phyloP scores from a whole-genome alignment of 2,113 vertebrate genomes.

The Pimephales promelas region DNA sequence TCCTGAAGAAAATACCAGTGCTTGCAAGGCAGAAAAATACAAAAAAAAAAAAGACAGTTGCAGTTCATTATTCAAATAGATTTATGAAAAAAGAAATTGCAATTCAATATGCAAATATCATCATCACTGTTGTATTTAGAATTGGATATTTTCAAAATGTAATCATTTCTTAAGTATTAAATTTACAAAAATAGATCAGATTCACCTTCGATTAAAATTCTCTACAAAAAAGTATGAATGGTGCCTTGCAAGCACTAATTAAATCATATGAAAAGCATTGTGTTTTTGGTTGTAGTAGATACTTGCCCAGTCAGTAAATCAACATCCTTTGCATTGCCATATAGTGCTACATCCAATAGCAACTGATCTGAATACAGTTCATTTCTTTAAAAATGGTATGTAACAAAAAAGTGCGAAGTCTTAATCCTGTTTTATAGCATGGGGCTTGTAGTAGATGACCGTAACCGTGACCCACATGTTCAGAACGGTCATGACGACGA shows the following conservation, averaged over 20 bases:
- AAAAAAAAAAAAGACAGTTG: not conserved
- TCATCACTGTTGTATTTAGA: not conserved
- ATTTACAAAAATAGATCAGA: not conserved
- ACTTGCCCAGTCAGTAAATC: not conserved
- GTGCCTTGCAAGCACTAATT: not conserved
- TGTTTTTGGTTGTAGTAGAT: not conserved
- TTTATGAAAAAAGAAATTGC: not conserved
- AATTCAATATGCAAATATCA: not conserved
- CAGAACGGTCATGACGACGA: slow-evolving; percentile 81
- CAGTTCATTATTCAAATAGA: not conserved
- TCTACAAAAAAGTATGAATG: not conserved
- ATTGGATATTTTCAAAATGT: not conserved
- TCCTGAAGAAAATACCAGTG: not conserved
- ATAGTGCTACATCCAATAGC: not conserved
- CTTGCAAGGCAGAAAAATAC: not conserved
- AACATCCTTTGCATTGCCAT: not conserved
- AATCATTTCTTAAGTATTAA: no score
- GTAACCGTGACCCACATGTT: slow-evolving; percentile 89
- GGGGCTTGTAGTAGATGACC: slow-evolving; percentile 80
- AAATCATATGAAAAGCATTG: not conserved
- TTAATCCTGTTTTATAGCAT: slow-evolving; percentile 75
- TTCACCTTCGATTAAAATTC: not conserved
- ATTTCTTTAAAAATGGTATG: not conserved
- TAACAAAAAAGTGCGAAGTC: not conserved
- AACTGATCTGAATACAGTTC: not conserved